Conservation (phyloP, 2,888 invertebrate genomes). For the Xestoiulus laeticollis region DNA sequence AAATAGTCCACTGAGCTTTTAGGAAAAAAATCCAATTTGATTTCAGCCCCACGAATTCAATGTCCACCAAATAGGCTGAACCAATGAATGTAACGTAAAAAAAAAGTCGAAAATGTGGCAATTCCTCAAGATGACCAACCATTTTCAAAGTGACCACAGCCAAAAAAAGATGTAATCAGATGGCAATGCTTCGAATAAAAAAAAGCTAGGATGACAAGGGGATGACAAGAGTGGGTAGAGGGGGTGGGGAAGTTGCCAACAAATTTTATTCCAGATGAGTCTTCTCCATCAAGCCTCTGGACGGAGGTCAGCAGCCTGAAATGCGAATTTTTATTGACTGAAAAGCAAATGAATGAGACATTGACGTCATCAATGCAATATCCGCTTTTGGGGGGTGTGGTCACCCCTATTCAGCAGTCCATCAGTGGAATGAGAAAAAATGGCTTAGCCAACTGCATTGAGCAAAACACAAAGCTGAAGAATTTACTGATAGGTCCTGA, state of each 20-base stretch:
- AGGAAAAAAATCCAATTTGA: background rate
- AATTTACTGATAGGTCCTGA: too few species aligned
- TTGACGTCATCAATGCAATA: background rate
- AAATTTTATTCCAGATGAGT: background rate
- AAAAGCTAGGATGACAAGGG: background rate
- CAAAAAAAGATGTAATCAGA: background rate
- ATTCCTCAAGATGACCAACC: background rate
- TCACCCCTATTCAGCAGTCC: background rate
- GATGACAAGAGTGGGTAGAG: too few species aligned
- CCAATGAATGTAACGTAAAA: constrained; percentile 3
- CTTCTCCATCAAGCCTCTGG: background rate
- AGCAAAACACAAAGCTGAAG: constrained; percentile 13
- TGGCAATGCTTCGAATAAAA: background rate
- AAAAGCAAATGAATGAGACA: background rate
- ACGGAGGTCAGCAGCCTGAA: background rate
- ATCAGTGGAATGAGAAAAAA: constrained; percentile 25
- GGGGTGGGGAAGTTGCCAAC: background rate
- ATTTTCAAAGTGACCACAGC: background rate
- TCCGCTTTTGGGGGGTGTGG: background rate
- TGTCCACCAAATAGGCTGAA: background rate
- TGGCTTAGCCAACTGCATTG: background rate
- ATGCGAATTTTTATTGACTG: background rate
- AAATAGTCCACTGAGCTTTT: background rate
- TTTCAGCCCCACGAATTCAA: background rate
- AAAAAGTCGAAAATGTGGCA: background rate